A percentile compares a stretch with the other conserved stretches of the same genome.
Evolutionary conservation across 2,113 vertebrate species (phyloP).

Genomic region (Megaceryle torquata): DNA sequence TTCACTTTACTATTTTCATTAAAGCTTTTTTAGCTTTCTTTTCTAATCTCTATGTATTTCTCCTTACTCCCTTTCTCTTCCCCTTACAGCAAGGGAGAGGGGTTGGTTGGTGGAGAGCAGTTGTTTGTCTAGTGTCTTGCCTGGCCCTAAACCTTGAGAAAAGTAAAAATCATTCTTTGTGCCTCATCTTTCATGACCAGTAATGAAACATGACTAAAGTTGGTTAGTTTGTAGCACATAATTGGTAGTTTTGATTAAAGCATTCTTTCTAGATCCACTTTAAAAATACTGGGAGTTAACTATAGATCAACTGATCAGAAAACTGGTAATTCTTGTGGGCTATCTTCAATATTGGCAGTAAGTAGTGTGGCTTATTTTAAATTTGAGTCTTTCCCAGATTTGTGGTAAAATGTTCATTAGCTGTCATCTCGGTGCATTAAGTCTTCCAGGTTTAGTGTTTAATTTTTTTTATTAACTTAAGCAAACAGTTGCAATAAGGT

Average conservation of each 20-base stretch:
- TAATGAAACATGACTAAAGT: neutral
- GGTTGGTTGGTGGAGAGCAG: too few species aligned
- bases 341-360: neutral
- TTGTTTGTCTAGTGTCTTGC: too few species aligned
- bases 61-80: too few species aligned
- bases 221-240: neutral
- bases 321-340: neutral
- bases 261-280: neutral
- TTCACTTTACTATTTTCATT: too few species aligned
- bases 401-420: neutral
- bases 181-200: neutral
- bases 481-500: neutral
- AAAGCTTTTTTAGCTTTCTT: too few species aligned
- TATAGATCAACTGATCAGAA: neutral
- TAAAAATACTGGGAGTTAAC: neutral
- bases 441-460: neutral
- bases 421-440: neutral
- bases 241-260: neutral
- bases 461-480: neutral
- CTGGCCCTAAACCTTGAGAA: too few species aligned
- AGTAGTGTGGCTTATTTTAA: neutral
- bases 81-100: too few species aligned
- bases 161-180: rapidly evolving
- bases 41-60: too few species aligned
- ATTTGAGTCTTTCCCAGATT: neutral